Evolutionary conservation across 2,797 vertebrate species (phyloP).

Genomic region (Danio choprae): DNA sequence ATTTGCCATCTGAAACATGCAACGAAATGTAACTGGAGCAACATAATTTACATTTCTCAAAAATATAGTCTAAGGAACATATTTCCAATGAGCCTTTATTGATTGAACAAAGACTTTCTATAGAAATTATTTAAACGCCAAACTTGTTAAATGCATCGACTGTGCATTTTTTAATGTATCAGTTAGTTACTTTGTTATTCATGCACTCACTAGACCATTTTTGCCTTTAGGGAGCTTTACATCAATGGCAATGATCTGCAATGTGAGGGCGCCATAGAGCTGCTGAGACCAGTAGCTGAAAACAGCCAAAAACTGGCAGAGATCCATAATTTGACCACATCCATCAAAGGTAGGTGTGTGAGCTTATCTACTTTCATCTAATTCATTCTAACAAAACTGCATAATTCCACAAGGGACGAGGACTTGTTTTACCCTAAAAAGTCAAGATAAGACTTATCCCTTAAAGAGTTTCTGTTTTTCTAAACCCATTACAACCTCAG

Average conservation of each 20-base stretch:
- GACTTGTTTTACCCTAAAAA: neutral
- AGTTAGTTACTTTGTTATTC: neutral
- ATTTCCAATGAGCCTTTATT: too few relatives aligned
- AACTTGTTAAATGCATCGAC: neutral
- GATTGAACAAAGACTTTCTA: neutral
- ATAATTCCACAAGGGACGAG: neutral
- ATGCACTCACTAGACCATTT: neutral
- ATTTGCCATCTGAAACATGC: too few relatives aligned
- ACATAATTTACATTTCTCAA: too few relatives aligned
- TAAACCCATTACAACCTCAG: neutral
- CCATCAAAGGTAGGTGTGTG: constrained; percentile 36
- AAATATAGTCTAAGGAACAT: too few relatives aligned
- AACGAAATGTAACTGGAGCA: too few relatives aligned
- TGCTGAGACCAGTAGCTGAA: constrained; percentile 67
- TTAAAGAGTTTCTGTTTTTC: constrained; percentile 14
- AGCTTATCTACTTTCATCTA: constrained; percentile 1
- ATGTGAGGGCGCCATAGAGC: constrained; percentile 64
- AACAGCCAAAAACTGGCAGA: constrained; percentile 51
- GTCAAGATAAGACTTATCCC: neutral
- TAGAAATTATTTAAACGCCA: neutral
- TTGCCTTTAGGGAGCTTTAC: constrained; percentile 65
- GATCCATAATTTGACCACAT: constrained; percentile 12
- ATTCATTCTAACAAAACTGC: constrained; percentile 3
- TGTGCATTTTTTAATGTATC: neutral
- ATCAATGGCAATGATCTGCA: constrained; percentile 70